Conservation (phyloP, 37 sponge, comb jelly and placozoan species). For the Crambe crambe region DNA sequence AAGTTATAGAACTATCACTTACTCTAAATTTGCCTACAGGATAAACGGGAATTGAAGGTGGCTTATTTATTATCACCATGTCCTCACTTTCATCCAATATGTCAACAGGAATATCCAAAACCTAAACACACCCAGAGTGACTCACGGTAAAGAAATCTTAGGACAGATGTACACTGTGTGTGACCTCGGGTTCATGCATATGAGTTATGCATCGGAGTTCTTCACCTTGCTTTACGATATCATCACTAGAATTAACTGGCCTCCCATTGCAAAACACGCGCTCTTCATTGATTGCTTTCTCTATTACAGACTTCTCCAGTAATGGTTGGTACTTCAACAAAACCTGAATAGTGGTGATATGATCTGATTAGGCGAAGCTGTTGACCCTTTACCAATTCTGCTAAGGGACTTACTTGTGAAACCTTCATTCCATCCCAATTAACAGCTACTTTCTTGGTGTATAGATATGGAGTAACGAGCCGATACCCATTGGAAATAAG, state of each 20-base stretch:
- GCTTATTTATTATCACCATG: slow-evolving; percentile 80
- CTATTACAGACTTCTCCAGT: neutral
- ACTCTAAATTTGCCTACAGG: slow-evolving; percentile 55
- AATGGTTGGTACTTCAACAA: slow-evolving; percentile 15
- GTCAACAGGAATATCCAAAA: slow-evolving; percentile 36
- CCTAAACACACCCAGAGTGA: slow-evolving; percentile 21
- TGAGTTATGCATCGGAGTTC: neutral
- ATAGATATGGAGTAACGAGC: slow-evolving; percentile 44
- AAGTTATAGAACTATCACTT: too few species aligned
- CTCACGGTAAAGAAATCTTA: too few species aligned
- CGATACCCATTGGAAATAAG: slow-evolving; percentile 34
- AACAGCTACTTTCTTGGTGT: slow-evolving; percentile 6
- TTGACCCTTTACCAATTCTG: neutral
- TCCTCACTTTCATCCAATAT: slow-evolving; percentile 57
- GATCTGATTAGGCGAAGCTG: neutral
- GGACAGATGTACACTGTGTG: too few species aligned
- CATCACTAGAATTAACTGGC: neutral
- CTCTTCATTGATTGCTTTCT: neutral
- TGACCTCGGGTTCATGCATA: slow-evolving; percentile 43
- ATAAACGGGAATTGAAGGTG: slow-evolving; percentile 84
- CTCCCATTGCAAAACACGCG: slow-evolving; percentile 24
- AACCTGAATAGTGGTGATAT: slow-evolving; percentile 17
- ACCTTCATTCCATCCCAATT: slow-evolving; percentile 28
- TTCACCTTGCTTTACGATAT: neutral
- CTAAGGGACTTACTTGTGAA: slow-evolving; percentile 2